Base-by-base conservation (phyloP, 2,113 vertebrate species). In the Chrysemys picta region DNA sequence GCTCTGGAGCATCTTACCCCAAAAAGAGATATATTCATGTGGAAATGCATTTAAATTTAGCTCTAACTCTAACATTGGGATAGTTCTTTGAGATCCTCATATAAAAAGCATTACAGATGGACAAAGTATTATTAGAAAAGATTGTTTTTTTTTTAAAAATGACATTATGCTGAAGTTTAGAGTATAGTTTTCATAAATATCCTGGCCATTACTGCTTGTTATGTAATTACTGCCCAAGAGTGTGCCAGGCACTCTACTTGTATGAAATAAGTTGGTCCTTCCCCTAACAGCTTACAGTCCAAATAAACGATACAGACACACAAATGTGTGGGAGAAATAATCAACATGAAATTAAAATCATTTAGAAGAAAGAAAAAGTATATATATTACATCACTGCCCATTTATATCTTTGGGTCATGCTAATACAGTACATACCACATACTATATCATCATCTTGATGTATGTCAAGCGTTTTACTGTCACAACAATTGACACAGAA, bases 401-500 rank as follows among this genome's bases (percentile, higher is more conserved):
- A 38, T 89, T 95, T 94, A 91, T 29, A 94, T 94, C 75, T 92
- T 8, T 85, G 89, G 86, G 47, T 89, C 92, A 94, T 82, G 82
- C 89, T 88, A 97, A 92, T 91, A 84, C 12, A 96, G 86, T 24
- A 93, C 1, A 0, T 89, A 79, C 84, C 2, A 3, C 88, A 95
- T 83, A 31, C 3, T 38, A 80, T 17, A 81, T 79, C 92, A 91
- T 91, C 49, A 94, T 92, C 76, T 76, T 25, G 38, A 92, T 78
- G 94, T 88, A 93, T 80, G 76, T 82, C 89, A 49, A 95, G 85
- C 76, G 90, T 89, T 69, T 81, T 89, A 76, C 88, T 96, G 75
- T 85, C 84, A 87, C 94, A 94, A 93, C 94, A 96, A 96, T 91
- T 87, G 89, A 90, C 89, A 90, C 10, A 59, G 69, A 49, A 29